These are phyloP conservation scores for Pseudomugil gertrudae DNA, from an alignment of 2,797 vertebrate species.

Conservation along the genomic window DNA sequence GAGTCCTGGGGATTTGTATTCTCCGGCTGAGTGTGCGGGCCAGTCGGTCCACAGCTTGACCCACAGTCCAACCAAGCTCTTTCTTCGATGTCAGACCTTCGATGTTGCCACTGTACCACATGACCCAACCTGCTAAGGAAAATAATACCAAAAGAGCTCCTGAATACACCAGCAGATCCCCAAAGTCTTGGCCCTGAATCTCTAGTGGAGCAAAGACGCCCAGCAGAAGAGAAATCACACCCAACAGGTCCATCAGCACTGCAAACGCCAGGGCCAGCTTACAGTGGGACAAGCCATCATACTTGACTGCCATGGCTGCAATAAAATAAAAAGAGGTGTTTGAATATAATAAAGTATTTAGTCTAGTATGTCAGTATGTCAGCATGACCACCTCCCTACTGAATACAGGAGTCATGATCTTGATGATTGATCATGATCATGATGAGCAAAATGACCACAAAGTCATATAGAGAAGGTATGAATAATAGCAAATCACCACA, in stretches of 20 bases:
- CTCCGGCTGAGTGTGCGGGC: constrained; percentile 85
- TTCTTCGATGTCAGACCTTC: constrained; percentile 85
- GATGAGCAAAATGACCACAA: background rate
- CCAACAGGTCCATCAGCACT: constrained; percentile 86
- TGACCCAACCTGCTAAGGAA: constrained; percentile 89
- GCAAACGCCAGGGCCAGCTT: constrained; percentile 86
- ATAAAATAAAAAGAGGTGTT: constrained; percentile 11
- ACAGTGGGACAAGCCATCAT: constrained; percentile 84
- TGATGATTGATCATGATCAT: too few relatives aligned
- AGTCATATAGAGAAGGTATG: background rate
- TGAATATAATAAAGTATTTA: background rate
- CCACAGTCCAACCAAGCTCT: constrained; percentile 75
- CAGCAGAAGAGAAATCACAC: constrained; percentile 82
- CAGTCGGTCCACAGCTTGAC: constrained; percentile 83
- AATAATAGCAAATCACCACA: background rate
- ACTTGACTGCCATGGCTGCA: constrained; percentile 67
- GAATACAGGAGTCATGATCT: background rate
- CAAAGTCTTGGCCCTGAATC: constrained; percentile 86
- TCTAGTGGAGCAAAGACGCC: constrained; percentile 88
- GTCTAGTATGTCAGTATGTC: background rate
- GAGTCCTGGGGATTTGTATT: constrained; percentile 67
- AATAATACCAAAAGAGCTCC: constrained; percentile 87
- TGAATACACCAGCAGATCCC: constrained; percentile 89
- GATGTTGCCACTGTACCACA: constrained; percentile 95
- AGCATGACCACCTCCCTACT: background rate